These are phyloP conservation scores for Orestias chungarensis DNA, from an alignment of 2,797 vertebrate species.

Conservation along the genomic window DNA sequence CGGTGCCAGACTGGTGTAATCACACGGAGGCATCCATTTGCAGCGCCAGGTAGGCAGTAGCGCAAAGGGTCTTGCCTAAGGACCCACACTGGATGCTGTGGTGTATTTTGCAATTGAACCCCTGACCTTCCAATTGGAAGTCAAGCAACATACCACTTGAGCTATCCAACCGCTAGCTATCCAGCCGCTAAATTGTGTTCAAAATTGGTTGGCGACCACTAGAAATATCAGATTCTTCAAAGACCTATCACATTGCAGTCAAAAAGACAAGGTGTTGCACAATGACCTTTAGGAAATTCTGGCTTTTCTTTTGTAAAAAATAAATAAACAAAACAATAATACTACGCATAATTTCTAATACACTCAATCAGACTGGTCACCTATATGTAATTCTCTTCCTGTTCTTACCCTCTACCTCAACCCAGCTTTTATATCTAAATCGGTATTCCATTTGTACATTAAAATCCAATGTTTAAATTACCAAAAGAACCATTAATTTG, in stretches of 20 bases:
- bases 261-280: constrained; percentile 69
- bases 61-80: too few species aligned
- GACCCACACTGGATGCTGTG: too few species aligned
- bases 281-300: constrained; percentile 54
- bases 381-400: constrained; percentile 46
- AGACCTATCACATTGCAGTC: constrained; percentile 74
- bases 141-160: too few species aligned
- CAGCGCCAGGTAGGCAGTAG: too few species aligned
- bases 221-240: constrained; percentile 63
- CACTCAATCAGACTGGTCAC: constrained; percentile 70
- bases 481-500: constrained; percentile 70
- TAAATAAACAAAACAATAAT: constrained; percentile 63
- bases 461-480: constrained; percentile 75
- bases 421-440: constrained; percentile 64
- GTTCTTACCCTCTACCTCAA: constrained; percentile 79
- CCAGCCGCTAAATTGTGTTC: too few species aligned
- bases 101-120: too few species aligned
- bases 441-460: constrained; percentile 75
- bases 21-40: too few species aligned
- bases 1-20: too few species aligned
- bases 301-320: constrained; percentile 18
- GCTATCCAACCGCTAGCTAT: too few species aligned
- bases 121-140: too few species aligned
- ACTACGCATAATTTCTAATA: constrained; percentile 65
- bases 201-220: constrained; percentile 65